phyloP scores from a whole-genome alignment of 2,797 vertebrate genomes.

The Acanthurus tractus region DNA sequence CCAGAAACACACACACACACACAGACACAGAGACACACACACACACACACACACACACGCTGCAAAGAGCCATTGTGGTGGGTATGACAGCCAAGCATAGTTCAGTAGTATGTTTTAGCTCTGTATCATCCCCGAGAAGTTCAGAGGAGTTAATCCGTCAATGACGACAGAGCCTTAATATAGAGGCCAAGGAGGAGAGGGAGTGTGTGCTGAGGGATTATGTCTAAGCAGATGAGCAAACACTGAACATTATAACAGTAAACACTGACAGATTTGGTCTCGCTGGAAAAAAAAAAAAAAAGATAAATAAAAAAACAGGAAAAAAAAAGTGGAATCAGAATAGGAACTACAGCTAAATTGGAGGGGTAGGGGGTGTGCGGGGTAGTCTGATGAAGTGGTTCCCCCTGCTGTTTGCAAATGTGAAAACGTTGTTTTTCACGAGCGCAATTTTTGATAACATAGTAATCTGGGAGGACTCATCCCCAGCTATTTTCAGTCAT shows the following conservation, averaged over 20 bases:
- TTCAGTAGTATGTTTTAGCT: slow-evolving; percentile 53
- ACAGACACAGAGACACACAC: background rate
- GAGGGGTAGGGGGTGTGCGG: background rate
- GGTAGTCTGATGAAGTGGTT: slow-evolving; percentile 48
- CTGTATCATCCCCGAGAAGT: slow-evolving; percentile 61
- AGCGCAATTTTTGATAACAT: slow-evolving; percentile 69
- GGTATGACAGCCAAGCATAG: slow-evolving; percentile 36
- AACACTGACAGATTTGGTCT: slow-evolving; percentile 67
- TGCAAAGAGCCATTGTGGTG: slow-evolving; percentile 27
- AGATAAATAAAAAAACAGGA: background rate
- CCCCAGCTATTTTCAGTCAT: slow-evolving; percentile 74
- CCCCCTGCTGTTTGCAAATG: slow-evolving; percentile 69
- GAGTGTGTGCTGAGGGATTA: slow-evolving; percentile 76
- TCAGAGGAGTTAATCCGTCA: slow-evolving; percentile 72
- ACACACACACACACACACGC: background rate
- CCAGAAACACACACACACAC: slow-evolving; percentile 10
- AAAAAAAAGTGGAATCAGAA: slow-evolving; percentile 19
- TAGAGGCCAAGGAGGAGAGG: slow-evolving; percentile 63
- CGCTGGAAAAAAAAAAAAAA: slow-evolving; percentile 4
- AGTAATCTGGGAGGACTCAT: slow-evolving; percentile 69
- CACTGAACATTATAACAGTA: slow-evolving; percentile 75
- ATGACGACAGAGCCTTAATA: slow-evolving; percentile 67
- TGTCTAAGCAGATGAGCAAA: slow-evolving; percentile 77
- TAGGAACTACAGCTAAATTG: slow-evolving; percentile 28
- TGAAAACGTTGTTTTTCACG: slow-evolving; percentile 58